Conservation (phyloP, 1,140 invertebrate genomes). For the Aphidius ervi region DNA sequence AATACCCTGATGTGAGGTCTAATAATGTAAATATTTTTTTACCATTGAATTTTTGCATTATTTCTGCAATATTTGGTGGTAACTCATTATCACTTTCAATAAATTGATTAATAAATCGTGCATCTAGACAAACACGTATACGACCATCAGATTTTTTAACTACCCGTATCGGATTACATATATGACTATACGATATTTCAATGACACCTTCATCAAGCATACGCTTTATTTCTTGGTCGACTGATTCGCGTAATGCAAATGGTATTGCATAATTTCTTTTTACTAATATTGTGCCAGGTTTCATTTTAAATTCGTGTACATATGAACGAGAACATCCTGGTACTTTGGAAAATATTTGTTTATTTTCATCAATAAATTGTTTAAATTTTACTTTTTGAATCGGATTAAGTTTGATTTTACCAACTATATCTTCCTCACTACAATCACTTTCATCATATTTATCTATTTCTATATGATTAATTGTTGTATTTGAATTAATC, state of each 20-base stretch:
- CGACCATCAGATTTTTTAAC: conserved; percentile 1
- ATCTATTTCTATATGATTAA: too few species aligned
- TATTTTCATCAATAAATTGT: conserved; percentile 4
- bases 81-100: conserved; percentile 10
- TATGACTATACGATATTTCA: neutral
- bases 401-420: neutral
- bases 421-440: neutral
- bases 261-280: conserved; percentile 28
- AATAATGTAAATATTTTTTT: neutral
- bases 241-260: conserved; percentile 15
- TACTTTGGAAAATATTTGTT: neutral
- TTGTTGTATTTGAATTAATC: neutral
- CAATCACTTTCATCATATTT: too few species aligned
- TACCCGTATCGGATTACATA: conserved; percentile 7
- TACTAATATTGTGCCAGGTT: conserved; percentile 9
- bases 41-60: conserved; percentile 5
- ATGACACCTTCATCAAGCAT: conserved; percentile 8
- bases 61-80: conserved; percentile 6
- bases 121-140: conserved; percentile 8
- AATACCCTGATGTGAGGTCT: conserved; percentile 9
- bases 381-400: neutral
- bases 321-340: conserved; percentile 7
- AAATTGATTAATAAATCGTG: conserved; percentile 3
- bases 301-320: conserved; percentile 11
- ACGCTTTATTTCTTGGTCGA: conserved; percentile 11